Percentiles rank a stretch among this genome's conserved stretches.
These are phyloP conservation scores for Centropristis striata DNA, from an alignment of 2,113 vertebrate species.

Conservation along the genomic window DNA sequence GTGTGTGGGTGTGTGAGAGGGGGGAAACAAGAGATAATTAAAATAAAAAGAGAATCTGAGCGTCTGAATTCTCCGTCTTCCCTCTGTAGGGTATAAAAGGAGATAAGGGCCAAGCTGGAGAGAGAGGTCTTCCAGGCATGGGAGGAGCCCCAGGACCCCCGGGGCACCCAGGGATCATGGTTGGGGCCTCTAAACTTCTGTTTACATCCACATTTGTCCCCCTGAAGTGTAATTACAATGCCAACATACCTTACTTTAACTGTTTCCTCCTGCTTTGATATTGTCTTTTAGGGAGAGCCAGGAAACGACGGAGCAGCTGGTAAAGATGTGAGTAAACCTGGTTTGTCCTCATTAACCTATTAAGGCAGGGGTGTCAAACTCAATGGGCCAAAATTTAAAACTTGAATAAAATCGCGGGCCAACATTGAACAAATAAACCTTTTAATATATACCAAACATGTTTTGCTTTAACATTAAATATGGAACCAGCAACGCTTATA, in stretches of 20 bases:
- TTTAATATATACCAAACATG: too few species aligned
- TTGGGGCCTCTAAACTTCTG: constrained; percentile 73
- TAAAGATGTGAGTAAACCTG: constrained; percentile 89
- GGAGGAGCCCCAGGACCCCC: constrained; percentile 90
- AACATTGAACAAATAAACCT: too few species aligned
- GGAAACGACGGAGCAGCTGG: constrained; percentile 89
- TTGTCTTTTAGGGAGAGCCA: constrained; percentile 89
- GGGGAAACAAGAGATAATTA: constrained; percentile 4
- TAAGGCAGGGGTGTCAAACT: too few species aligned
- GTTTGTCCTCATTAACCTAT: too few species aligned
- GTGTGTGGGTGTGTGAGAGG: not conserved
- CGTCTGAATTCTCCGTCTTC: not conserved
- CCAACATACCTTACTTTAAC: constrained; percentile 3
- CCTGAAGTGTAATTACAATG: not conserved
- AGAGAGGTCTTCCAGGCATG: constrained; percentile 91
- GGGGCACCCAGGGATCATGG: constrained; percentile 91
- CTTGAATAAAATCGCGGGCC: too few species aligned
- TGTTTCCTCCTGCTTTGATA: constrained; percentile 25
- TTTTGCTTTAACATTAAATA: too few species aligned
- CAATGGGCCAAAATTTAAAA: too few species aligned
- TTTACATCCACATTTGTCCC: not conserved
- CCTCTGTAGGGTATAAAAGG: constrained; percentile 90
- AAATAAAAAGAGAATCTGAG: not conserved
- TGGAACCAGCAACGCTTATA: too few species aligned
- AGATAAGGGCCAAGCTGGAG: constrained; percentile 90